These are phyloP conservation scores for Nudaria mundana DNA, from an alignment of 2,888 invertebrate genomes.

Conservation along the genomic window DNA sequence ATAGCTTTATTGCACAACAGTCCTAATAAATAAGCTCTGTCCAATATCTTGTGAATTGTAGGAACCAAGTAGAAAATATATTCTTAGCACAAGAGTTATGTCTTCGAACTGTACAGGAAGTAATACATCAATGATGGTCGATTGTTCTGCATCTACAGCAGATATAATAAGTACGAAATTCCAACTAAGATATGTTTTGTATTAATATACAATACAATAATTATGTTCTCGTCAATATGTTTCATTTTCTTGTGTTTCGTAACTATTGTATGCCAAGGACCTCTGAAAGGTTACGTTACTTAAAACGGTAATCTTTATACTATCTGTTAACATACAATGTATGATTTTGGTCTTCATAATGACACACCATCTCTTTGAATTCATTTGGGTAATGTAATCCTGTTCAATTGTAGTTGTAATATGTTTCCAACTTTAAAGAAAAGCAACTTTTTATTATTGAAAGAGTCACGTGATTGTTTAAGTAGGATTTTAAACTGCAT, in stretches of 20 bases:
- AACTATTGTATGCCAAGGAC: slow-evolving; percentile 70
- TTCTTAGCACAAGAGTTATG: too few species aligned
- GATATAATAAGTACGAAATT: too few species aligned
- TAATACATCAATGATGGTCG: too few species aligned
- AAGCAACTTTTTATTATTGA: slow-evolving; percentile 29
- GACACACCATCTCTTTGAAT: slow-evolving; percentile 41
- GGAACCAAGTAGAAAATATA: too few species aligned
- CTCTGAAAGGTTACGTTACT: slow-evolving; percentile 69
- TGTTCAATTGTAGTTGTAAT: too few species aligned
- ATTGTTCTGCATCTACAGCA: too few species aligned
- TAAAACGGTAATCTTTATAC: slow-evolving; percentile 78
- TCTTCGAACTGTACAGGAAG: too few species aligned
- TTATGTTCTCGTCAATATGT: slow-evolving; percentile 47
- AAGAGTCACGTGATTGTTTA: slow-evolving; percentile 34
- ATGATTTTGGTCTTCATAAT: slow-evolving; percentile 50
- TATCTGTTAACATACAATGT: slow-evolving; percentile 57
- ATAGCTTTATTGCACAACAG: too few species aligned
- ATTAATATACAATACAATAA: too few species aligned
- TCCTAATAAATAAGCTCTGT: too few species aligned
- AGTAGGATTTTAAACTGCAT: slow-evolving; percentile 40
- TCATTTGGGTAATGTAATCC: slow-evolving; percentile 21
- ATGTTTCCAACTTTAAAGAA: slow-evolving; percentile 9
- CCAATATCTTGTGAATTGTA: too few species aligned
- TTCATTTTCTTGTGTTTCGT: slow-evolving; percentile 61
- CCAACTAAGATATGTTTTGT: too few species aligned